Evolutionary conservation across 2,888 invertebrate species (phyloP).

Genomic region (Syrista parreyssii): DNA sequence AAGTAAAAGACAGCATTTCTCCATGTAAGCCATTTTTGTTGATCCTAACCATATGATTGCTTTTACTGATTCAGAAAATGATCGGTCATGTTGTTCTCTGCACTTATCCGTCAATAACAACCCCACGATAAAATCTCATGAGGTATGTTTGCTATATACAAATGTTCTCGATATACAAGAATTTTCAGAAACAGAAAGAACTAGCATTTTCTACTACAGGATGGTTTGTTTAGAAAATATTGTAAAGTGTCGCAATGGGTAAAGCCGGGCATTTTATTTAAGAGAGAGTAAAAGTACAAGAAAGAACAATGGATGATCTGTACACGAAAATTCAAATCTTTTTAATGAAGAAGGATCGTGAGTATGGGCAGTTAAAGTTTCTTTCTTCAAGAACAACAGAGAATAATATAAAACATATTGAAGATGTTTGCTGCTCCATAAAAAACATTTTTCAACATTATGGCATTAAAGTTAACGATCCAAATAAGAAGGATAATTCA

Average conservation of each 20-base stretch:
- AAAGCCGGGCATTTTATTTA: background rate
- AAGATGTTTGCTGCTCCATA: constrained; percentile 35
- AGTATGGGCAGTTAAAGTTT: constrained; percentile 37
- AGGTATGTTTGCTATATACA: too few relatives aligned
- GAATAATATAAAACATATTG: constrained; percentile 36
- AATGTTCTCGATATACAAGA: background rate
- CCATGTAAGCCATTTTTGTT: too few relatives aligned
- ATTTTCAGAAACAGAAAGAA: background rate
- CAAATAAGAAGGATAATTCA: constrained; percentile 15
- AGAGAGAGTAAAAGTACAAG: background rate
- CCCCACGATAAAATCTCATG: too few relatives aligned
- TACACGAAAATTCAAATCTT: constrained; percentile 36
- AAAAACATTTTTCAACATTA: constrained; percentile 23
- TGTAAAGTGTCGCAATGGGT: background rate
- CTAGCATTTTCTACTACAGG: background rate
- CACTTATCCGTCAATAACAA: too few relatives aligned
- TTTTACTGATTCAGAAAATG: too few relatives aligned
- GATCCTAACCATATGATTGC: too few relatives aligned
- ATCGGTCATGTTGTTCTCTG: too few relatives aligned
- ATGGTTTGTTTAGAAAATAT: background rate
- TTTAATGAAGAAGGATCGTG: constrained; percentile 37
- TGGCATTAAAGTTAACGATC: constrained; percentile 16
- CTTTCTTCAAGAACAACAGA: constrained; percentile 45
- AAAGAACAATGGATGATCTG: constrained; percentile 30
- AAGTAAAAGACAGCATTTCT: too few relatives aligned